These are phyloP conservation scores for Lordiphosa andalusiaca DNA, from an alignment of 2,888 invertebrate genomes.

Conservation along the genomic window DNA sequence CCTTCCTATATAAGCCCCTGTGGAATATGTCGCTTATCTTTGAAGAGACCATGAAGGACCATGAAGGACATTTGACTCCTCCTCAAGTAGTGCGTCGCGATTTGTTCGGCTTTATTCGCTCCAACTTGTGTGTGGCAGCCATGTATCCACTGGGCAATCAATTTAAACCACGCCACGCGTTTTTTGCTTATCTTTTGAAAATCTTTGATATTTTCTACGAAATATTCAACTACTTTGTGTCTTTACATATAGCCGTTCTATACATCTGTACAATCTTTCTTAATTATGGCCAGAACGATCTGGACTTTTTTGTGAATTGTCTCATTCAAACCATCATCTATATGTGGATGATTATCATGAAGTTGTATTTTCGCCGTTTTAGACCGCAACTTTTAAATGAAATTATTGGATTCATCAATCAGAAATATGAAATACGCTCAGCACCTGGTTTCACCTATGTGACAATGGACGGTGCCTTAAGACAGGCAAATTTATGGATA, in stretches of 20 bases:
- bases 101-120: conserved; percentile 60
- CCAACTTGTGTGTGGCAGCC: conserved; percentile 50
- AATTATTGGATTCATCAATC: conserved; percentile 55
- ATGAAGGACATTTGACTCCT: no score
- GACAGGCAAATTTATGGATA: conserved; percentile 49
- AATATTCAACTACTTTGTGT: conserved; percentile 55
- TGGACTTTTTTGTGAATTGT: conserved; percentile 64
- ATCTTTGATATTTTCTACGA: conserved; percentile 41
- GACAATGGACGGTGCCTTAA: conserved; percentile 53
- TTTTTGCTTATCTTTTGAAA: conserved; percentile 3
- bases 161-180: conserved; percentile 1
- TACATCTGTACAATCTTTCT: conserved; percentile 66
- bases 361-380: conserved; percentile 67
- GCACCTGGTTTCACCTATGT: conserved; percentile 72
- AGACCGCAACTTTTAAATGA: conserved; percentile 33
- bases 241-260: conserved; percentile 59
- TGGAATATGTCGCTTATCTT: not conserved
- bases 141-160: conserved; percentile 54
- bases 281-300: conserved; percentile 47
- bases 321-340: conserved; percentile 70
- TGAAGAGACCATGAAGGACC: not conserved
- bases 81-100: conserved; percentile 43
- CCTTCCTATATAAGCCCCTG: conserved; percentile 34
- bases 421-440: conserved; percentile 52
- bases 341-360: conserved; percentile 62